phyloP scores from a whole-genome alignment of 2,888 invertebrate species.

The Watsonalla binaria region DNA sequence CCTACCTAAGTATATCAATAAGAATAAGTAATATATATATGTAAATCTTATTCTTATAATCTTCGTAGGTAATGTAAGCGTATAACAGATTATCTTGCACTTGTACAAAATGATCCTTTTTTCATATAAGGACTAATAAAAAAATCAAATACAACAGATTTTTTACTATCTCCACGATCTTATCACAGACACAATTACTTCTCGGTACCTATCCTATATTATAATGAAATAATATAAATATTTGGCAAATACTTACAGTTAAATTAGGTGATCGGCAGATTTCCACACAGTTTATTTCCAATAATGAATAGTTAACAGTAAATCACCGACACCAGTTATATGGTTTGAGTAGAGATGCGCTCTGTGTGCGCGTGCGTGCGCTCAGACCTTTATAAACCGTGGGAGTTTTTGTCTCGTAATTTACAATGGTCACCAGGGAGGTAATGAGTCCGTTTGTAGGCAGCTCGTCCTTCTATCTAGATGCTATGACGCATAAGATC shows the following conservation, averaged over 20 bases:
- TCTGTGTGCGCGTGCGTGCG: conserved; percentile 61
- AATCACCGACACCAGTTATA: conserved; percentile 47
- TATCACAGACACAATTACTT: too few relatives aligned
- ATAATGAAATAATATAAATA: too few relatives aligned
- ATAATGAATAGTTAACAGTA: conserved; percentile 18
- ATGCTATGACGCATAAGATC: conserved; percentile 57
- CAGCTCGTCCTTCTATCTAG: conserved; percentile 67
- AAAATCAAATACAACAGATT: too few relatives aligned
- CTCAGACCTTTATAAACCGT: conserved; percentile 73
- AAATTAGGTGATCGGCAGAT: not conserved
- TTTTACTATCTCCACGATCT: too few relatives aligned
- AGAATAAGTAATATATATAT: too few relatives aligned
- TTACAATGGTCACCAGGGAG: conserved; percentile 71
- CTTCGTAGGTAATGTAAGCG: too few relatives aligned
- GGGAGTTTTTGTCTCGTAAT: conserved; percentile 74
- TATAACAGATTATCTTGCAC: too few relatives aligned
- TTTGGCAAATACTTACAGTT: not conserved
- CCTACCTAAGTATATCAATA: too few relatives aligned
- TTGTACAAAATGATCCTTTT: too few relatives aligned
- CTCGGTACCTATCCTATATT: too few relatives aligned
- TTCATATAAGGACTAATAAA: too few relatives aligned
- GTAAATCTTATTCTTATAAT: too few relatives aligned
- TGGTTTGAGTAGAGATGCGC: conserved; percentile 61
- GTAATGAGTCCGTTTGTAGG: conserved; percentile 75
- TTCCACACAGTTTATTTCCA: not conserved